Evolutionary conservation across 2,888 invertebrate genomes (phyloP).

Genomic region (Odiellus spinosus): DNA sequence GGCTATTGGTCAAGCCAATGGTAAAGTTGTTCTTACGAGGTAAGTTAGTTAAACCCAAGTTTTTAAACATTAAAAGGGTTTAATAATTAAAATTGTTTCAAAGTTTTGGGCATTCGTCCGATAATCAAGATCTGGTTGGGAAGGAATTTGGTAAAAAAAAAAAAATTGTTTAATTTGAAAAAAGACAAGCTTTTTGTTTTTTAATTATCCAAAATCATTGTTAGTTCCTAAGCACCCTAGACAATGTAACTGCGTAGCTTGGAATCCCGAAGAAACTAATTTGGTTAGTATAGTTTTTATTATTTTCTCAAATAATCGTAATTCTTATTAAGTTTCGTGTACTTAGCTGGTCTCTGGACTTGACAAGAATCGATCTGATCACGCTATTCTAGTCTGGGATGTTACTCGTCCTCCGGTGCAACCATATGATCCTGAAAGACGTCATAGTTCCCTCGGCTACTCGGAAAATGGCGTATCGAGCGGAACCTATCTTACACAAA

Average conservation of each 20-base stretch:
- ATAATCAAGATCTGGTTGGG: conserved; percentile 49
- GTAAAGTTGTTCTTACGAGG: conserved; percentile 60
- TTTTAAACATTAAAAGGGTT: background rate
- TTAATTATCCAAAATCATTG: conserved; percentile 19
- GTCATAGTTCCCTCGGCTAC: conserved; percentile 3
- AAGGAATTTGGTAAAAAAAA: conserved; percentile 64
- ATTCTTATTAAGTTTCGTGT: background rate
- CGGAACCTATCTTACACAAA: background rate
- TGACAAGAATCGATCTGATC: conserved; percentile 76
- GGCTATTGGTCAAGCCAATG: conserved; percentile 74
- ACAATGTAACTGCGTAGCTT: conserved; percentile 69
- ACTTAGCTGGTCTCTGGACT: conserved; percentile 57
- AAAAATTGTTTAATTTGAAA: conserved; percentile 20
- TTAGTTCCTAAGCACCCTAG: conserved; percentile 66
- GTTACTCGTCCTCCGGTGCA: conserved; percentile 33
- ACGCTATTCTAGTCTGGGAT: conserved; percentile 80
- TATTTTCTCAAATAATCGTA: background rate
- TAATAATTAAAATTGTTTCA: conserved; percentile 13
- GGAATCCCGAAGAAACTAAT: conserved; percentile 68
- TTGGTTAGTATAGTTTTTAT: conserved; percentile 30
- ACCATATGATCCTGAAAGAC: conserved; percentile 22
- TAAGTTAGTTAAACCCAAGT: conserved; percentile 43
- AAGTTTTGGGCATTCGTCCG: conserved; percentile 31
- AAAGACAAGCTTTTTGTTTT: too few species aligned
- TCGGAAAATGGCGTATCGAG: background rate